These are phyloP conservation scores for Lordiphosa mommai DNA, from an alignment of 1,140 invertebrate genomes.

Conservation along the genomic window DNA sequence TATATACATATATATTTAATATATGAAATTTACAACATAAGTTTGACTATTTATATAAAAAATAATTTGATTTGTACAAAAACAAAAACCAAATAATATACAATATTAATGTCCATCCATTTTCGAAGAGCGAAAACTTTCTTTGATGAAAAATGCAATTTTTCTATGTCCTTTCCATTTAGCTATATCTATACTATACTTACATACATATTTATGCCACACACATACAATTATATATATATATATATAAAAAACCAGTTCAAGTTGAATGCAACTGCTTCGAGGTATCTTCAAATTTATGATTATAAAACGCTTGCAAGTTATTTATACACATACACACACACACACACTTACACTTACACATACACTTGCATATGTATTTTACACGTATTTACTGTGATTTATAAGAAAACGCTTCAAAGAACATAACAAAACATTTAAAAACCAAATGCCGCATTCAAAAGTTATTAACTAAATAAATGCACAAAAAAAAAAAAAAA, in stretches of 20 bases:
- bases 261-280: conserved; percentile 60
- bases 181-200: conserved; percentile 42
- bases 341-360: conserved; percentile 26
- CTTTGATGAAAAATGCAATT: conserved; percentile 69
- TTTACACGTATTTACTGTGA: conserved; percentile 77
- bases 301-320: conserved; percentile 61
- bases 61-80: conserved; percentile 63
- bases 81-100: conserved; percentile 36
- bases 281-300: conserved; percentile 45
- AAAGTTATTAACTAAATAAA: conserved; percentile 74
- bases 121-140: conserved; percentile 56
- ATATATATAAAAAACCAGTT: conserved; percentile 34
- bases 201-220: conserved; percentile 1
- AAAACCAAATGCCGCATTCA: conserved; percentile 23
- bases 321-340: conserved; percentile 46
- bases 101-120: conserved; percentile 76
- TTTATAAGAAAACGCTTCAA: conserved; percentile 76
- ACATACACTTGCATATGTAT: conserved; percentile 55
- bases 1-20: conserved; percentile 50
- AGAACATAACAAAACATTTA: conserved; percentile 32
- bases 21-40: conserved; percentile 55
- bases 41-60: conserved; percentile 50
- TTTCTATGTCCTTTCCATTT: conserved; percentile 64
- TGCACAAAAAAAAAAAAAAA: conserved; percentile 55
- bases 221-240: conserved; percentile 21